Evolutionary conservation across 2,113 vertebrate species (phyloP), one percentile per base, ranked within the genome.

Genomic region (Myanophis thanlyinensis): DNA sequence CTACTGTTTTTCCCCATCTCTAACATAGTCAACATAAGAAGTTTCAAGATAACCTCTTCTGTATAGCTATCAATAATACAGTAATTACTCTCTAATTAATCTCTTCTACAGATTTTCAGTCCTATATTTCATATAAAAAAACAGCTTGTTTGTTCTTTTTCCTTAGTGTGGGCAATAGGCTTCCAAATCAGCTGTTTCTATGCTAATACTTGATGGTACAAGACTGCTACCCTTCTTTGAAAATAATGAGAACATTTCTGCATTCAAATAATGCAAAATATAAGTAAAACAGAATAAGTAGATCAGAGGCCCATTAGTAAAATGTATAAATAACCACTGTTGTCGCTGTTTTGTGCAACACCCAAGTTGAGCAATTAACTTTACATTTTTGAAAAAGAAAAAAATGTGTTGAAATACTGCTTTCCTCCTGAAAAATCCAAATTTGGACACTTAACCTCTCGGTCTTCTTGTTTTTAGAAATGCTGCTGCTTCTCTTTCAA

Each of bases 401-500:
- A 85, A 88, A 92, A 30, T 27, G n/a, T 88, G 91, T 73, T 52
- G 85, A 51, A 27, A 44, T 56, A 92, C 13, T 88, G 85, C 85
- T 62, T 92, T 92, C 91, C 87, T 88, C 87, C 73, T 54, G 20
- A 87, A 88, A 51, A 92, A 80, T 18, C 86, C 73, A 62, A 88
- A 80, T 88, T 30, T 47, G 62, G 86, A 88, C 59, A 73, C 87
- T 88, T 88, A 88, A 92, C 86, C 59, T 53, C 54, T 59, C 53
- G 25, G 48, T 59, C 91, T 46, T 52, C 35, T 88, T 88, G 86
- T 80, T 87, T 87, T 88, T 92, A 53, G 12, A 92, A 27, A 92
- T 80, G 86, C 59, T 88, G 86, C 86, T 92, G 91, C 59, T 92
- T 92, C 56, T 80, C 86, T 92, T 92, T 92, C 35, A 40, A 88